Base-by-base conservation (phyloP, 2,888 invertebrate species). In the Caenorhabditis plicata region DNA sequence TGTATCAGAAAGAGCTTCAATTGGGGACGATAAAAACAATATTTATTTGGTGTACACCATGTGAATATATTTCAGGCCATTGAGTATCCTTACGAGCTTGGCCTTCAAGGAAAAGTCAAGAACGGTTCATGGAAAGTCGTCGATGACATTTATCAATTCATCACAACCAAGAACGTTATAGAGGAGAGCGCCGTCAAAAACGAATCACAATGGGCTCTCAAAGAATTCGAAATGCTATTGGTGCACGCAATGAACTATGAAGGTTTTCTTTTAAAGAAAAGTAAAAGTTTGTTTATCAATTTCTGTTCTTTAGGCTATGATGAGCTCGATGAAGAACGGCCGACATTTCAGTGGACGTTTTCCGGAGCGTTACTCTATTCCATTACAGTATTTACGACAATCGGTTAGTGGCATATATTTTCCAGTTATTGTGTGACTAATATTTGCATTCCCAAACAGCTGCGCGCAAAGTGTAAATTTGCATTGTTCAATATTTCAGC, bases 81-180 rank as follows among this genome's bases (percentile, higher is more conserved):
- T 75, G 90, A 90, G 82, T 87, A 87, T 13, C 87, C 87, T n/a
- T 86, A 87, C 58, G 87, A 87, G 73, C 84, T 87, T 66, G 85
- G 87, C 73, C 87, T 87, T 80, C 85, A 87, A 65, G 86, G 86
- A 1, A 79, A 78, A 50, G 78, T 80, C 31, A 68, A 58, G 22
- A 80, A 80, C 42, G 80, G 75, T 36, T 78, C 80, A 7, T 58
- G 65, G 68, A 61, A 61, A 74, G 69, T 80, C 1, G 78, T 81
- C 15, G 58, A 73, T 36, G 65, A 74, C 15, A 60, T 81, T 5
- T 80, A 76, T 52, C 54, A 74, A 40, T 84, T 81, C 69, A 82
- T 83, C 61, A 82, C 82, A 58, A 45, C 61, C 31, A 54, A 49
- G 31, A 66, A 64, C 23, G 75, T 80, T 17, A 81, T 80, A 35